Base-by-base conservation (phyloP, 1,140 invertebrate genomes). In the Chionoecetes opilio region DNA sequence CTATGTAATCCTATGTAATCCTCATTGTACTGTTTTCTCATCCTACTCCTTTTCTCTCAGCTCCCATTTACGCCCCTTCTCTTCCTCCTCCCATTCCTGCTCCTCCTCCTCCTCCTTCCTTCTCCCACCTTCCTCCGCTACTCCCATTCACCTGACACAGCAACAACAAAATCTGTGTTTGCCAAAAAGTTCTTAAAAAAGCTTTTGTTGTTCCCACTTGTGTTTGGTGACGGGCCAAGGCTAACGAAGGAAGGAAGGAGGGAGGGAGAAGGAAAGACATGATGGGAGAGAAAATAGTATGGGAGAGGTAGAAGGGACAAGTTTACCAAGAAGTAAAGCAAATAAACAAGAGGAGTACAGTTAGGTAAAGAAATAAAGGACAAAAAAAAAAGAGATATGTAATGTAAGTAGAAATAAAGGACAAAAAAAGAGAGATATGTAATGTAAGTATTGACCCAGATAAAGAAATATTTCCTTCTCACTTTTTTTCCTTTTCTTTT, bases 161-260 rank as follows among this genome's bases (percentile, higher is more conserved):
- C 63, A 75, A n/a, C 63, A 75, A 21, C n/a, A 75, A 75, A 75
- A 75, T 75, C 63, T n/a, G n/a, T 75, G 63, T 75, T 75, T 75
- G 21, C n/a, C n/a, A n/a, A n/a, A 75, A 26, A 26, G 6, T 75
- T 75, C 63, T 75, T 75, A n/a, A n/a, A 75, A 26, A 26, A 26
- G 63, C 63, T 75, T n/a, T 75, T 75, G 63, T 75, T 75, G 63
- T 11, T n/a, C 21, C 11, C 63, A 75, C 63, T 75, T 75, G 63
- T 75, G 46, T 26, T 26, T 26, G n/a, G 1, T 75, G 63, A 21
- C 9, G 9, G 5, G n/a, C 2, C 53, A 6, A 21, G 26, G 53
- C 21, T n/a, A n/a, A n/a, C 26, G n/a, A 26, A n/a, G 63, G 63
- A n/a, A 75, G 63, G n/a, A n/a, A 26, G 63, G n/a, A 75, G 8